Evolutionary conservation across 30 jellyfish, hydroid and myxozoan genomes (phyloP).

Genomic region (Nemopilema nomurai): DNA sequence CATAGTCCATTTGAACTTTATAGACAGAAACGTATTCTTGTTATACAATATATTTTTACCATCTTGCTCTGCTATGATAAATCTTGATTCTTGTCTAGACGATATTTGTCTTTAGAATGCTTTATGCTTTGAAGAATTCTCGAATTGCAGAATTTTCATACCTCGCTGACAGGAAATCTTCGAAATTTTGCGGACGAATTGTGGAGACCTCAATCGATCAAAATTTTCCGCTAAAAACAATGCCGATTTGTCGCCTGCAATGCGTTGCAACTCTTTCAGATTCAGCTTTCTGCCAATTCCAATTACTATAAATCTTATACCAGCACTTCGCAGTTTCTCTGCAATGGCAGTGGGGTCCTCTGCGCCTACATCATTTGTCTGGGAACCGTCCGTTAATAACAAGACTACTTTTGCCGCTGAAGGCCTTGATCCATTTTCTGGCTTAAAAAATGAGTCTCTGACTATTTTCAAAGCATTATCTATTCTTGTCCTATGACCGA

Average conservation of each 20-base stretch:
- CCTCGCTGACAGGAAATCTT: conserved; percentile 48
- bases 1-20: no score
- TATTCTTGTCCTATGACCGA: conserved; percentile 76
- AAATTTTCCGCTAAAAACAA: conserved; percentile 38
- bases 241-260: conserved; percentile 46
- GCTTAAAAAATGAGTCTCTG: conserved; percentile 48
- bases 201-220: conserved; percentile 32
- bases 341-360: conserved; percentile 67
- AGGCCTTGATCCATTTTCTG: conserved; percentile 67
- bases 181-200: neutral
- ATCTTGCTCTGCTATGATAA: no score
- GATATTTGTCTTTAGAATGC: no score
- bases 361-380: conserved; percentile 52
- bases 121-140: no score
- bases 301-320: conserved; percentile 30
- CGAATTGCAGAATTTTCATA: neutral
- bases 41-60: no score
- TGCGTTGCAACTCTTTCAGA: conserved; percentile 15
- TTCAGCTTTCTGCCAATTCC: conserved; percentile 57
- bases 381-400: conserved; percentile 72
- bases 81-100: no score
- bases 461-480: conserved; percentile 75
- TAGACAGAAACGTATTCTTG: no score
- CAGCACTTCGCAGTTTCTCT: conserved; percentile 27
- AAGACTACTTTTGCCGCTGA: conserved; percentile 37